Evolutionary conservation across 2,797 vertebrate genomes (phyloP), one percentile per base, ranked within the genome.

Genomic region (Chanos chanos): DNA sequence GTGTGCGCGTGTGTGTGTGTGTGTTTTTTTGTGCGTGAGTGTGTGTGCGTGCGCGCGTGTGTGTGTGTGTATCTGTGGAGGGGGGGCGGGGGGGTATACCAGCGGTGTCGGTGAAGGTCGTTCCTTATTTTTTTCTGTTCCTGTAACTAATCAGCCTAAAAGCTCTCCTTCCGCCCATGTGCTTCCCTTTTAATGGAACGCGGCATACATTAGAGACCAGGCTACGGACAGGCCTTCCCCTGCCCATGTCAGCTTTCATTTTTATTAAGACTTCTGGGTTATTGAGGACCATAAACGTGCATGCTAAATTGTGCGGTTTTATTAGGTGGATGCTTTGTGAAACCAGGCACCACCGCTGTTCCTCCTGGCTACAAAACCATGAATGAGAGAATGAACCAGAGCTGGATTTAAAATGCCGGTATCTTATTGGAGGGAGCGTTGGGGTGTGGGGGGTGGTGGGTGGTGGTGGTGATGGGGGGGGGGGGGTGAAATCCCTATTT

Each of bases 101-200:
- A 75, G 72, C 72, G 59, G 76, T 81, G 74, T 70, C 68, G 40
- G 70, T 88, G 89, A 90, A 92, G 89, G 89, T 90, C 87, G 49
- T 87, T 80, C 58, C 57, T 77, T 70, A 77, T 71, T 78, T 71
- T 73, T 68, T 68, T 71, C 66, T 82, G 75, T 90, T 91, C 90
- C 88, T 85, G 88, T 92, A 92, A 92, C 89, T 85, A 91, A 92
- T 92, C 90, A 91, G 84, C 85, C 88, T 92, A 92, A 92, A 90
- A 92, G 90, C 90, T 85, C 83, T 28, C 66, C 86, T 87, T 84
- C 75, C 74, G 76, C 87, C 86, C 86, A 89, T 87, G 88, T 88
- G 86, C 84, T 85, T 79, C 74, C 63, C 77, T 85, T 89, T 86
- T 91, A 92, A 92, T 90, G 86, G 87, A 89, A 89, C 70, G 77